phyloP scores from a whole-genome alignment of 2,888 invertebrate species.

The Macrostomum cliftonense region DNA sequence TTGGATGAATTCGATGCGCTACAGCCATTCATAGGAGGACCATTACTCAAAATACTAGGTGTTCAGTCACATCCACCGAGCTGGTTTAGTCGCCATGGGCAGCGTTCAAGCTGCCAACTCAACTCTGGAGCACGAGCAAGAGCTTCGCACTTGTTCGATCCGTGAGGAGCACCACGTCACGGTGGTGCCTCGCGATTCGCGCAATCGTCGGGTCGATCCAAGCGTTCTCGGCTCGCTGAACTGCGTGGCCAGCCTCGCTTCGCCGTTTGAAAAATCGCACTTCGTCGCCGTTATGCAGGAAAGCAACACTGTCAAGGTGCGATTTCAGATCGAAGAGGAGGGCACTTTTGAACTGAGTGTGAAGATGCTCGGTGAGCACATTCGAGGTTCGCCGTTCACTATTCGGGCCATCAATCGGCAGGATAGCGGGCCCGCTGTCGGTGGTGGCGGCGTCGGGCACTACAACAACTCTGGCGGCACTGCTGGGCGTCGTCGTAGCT shows the following conservation, averaged over 20 bases:
- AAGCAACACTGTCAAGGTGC: slow-evolving; percentile 1
- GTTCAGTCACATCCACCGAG: slow-evolving; percentile 5
- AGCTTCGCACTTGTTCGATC: background rate
- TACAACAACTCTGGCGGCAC: background rate
- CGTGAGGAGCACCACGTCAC: background rate
- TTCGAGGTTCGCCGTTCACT: slow-evolving; percentile 39
- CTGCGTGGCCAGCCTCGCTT: slow-evolving; percentile 20
- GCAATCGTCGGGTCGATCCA: background rate
- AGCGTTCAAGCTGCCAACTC: background rate
- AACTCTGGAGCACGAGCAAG: background rate
- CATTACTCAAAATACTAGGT: no score
- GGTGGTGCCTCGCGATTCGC: background rate
- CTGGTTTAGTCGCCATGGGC: slow-evolving; percentile 4
- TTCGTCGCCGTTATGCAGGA: slow-evolving; percentile 17
- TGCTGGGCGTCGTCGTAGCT: background rate
- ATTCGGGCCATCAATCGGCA: slow-evolving; percentile 29
- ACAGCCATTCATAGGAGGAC: no score
- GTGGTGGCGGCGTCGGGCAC: background rate
- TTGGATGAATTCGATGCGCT: no score
- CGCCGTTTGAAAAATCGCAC: slow-evolving; percentile 37
- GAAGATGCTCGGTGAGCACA: slow-evolving; percentile 34
- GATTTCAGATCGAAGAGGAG: slow-evolving; percentile 18
- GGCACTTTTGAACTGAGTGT: slow-evolving; percentile 35
- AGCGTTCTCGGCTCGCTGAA: background rate
- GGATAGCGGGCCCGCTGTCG: slow-evolving; percentile 32